Evolutionary conservation across 64 coral and sea anemone genomes (phyloP).

Genomic region (Exaiptasia diaphana): DNA sequence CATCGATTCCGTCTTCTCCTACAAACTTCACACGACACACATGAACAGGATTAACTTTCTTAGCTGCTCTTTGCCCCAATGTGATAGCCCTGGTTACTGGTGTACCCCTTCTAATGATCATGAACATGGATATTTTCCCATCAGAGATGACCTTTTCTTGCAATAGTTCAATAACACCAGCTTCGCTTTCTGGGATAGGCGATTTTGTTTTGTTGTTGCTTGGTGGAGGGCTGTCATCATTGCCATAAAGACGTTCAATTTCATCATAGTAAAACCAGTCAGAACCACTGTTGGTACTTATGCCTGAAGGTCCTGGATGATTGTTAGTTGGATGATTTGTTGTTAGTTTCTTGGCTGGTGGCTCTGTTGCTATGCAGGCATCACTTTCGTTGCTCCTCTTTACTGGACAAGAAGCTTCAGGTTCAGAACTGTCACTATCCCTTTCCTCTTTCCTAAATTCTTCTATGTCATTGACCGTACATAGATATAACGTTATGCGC

Average conservation of each 20-base stretch:
- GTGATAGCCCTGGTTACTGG: conserved; percentile 39
- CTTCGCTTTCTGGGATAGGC: conserved; percentile 30
- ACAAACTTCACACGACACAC: conserved; percentile 58
- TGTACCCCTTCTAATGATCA: conserved; percentile 48
- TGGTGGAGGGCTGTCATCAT: conserved; percentile 14
- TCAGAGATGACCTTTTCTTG: conserved; percentile 50
- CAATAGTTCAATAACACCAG: conserved; percentile 29
- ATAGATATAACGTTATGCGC: conserved; percentile 57
- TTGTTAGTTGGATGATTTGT: neutral
- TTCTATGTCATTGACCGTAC: conserved; percentile 48
- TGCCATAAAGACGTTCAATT: conserved; percentile 38
- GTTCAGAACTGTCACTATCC: conserved; percentile 24
- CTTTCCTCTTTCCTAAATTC: conserved; percentile 2
- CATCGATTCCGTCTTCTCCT: conserved; percentile 75
- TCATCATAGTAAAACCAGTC: conserved; percentile 60
- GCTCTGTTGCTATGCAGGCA: neutral
- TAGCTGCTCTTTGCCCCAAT: conserved; percentile 54
- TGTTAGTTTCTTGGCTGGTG: conserved; percentile 14
- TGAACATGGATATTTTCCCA: conserved; percentile 44
- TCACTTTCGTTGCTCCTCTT: conserved; percentile 46
- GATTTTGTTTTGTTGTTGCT: neutral
- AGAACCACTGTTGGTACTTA: conserved; percentile 23
- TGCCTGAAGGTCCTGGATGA: conserved; percentile 40
- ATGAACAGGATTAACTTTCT: conserved; percentile 68
- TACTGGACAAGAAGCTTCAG: neutral